phyloP scores from a whole-genome alignment of 2,797 vertebrate genomes.

The Oreonectes daqikongensis region DNA sequence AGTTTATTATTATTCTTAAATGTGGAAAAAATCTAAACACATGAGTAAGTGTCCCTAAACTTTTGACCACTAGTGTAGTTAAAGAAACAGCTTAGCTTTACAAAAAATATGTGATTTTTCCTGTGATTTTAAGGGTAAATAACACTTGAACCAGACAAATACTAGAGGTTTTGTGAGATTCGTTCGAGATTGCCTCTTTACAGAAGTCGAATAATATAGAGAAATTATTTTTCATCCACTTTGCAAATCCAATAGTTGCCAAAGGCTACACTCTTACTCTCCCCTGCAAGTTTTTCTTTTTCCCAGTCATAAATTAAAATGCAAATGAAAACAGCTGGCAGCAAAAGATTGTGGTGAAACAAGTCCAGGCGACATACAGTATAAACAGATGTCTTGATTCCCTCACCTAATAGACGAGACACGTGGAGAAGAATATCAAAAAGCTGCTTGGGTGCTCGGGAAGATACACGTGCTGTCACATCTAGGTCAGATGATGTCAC shows the following conservation, averaged over 20 bases:
- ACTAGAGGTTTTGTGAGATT: not conserved
- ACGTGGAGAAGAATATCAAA: slow-evolving; percentile 26
- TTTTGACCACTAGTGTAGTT: too few species aligned
- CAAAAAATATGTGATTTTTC: too few species aligned
- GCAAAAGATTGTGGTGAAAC: slow-evolving; percentile 54
- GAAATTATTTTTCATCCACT: not conserved
- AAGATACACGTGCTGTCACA: slow-evolving; percentile 13
- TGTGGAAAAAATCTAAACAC: too few species aligned
- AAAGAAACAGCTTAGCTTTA: too few species aligned
- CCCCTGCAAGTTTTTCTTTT: slow-evolving; percentile 26
- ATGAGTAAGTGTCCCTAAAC: too few species aligned
- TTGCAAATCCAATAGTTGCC: slow-evolving; percentile 4
- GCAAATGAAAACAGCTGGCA: slow-evolving; percentile 68
- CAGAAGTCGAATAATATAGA: not conserved
- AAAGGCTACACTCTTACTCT: slow-evolving; percentile 5
- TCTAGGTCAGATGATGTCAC: slow-evolving; percentile 9
- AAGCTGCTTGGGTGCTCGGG: not conserved
- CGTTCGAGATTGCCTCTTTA: not conserved
- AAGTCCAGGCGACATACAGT: slow-evolving; percentile 56
- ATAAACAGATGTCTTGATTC: slow-evolving; percentile 60
- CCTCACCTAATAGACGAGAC: slow-evolving; percentile 36
- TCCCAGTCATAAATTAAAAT: slow-evolving; percentile 61
- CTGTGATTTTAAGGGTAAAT: not conserved
- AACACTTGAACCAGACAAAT: not conserved
- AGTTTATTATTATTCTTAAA: too few species aligned